Base-by-base conservation (phyloP, 2,797 vertebrate species). In the Danio tinwini region DNA sequence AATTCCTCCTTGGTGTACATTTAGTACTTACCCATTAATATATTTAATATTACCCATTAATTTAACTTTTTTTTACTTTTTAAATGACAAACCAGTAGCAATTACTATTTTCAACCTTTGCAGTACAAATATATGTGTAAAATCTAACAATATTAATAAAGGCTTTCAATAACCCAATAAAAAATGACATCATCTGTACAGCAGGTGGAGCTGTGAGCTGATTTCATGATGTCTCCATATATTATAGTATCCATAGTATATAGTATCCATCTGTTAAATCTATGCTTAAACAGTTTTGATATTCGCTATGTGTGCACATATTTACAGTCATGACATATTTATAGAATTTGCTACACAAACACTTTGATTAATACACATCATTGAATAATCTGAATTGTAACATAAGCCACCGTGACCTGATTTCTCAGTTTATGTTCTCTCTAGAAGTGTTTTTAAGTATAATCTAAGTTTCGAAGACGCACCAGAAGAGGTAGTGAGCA, bases 401-500 rank as follows among this genome's bases (percentile, higher is more conserved):
- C 40, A 8, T 11, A 6, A 3, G 42, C 2, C 10, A 56, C 47
- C 2, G 10, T 76, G 49, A 63, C 71, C 52, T 5, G 8, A 69
- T 67, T 67, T 45, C 45, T 52, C 44, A 40, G 39, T 37, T 45
- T 17, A 12, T n/a, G 19, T 50, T 12, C 40, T 39, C 11, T 40
- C 8, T 17, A 17, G 8, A 29, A 12, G 11, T 4, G 10, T 17
- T 59, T 68, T 56, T 50, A 29, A n/a, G 19, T 7, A 29, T 16
- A 55, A 42, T 56, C 29, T 47, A 42, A 69, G 13, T 3, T 37
- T 10, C 45, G 39, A 40, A 37, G 21, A 58, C 87, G 89, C 88
- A 98, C 97, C 97, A 98, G 93, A 98, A 99, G 80, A 98, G 96
- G 90, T 96, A 96, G 91, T 99, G 97, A 3, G 96, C 96, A 62